Evolutionary conservation across 2,113 vertebrate genomes (phyloP).

Genomic region (Silurus asotus): DNA sequence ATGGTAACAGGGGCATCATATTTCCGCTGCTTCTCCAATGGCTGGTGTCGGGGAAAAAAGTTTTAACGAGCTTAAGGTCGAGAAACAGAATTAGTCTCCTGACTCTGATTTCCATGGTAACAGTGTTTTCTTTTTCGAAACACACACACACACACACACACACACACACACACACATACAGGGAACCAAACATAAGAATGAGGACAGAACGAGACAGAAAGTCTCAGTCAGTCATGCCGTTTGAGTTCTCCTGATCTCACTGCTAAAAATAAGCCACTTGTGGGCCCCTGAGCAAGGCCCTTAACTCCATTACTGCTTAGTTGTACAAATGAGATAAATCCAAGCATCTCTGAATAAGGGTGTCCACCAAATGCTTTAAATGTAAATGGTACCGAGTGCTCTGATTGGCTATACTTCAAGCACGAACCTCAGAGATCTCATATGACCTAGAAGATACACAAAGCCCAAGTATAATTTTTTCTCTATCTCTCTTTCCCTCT

Average conservation of each 20-base stretch:
- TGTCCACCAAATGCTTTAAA: no score
- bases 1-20: conserved; percentile 2
- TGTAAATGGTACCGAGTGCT: not conserved
- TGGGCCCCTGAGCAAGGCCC: no score
- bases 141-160: conserved; percentile 5
- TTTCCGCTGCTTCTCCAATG: not conserved
- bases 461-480: not conserved
- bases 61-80: conserved; percentile 27
- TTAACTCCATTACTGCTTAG: no score
- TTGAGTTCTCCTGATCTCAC: not conserved
- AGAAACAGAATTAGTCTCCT: conserved; percentile 21
- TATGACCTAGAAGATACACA: not conserved
- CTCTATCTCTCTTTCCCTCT: no score
- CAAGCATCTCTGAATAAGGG: no score
- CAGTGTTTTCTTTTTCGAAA: not conserved
- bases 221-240: not conserved
- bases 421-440: not conserved
- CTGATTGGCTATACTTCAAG: not conserved
- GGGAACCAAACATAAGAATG: not conserved
- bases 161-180: conserved; percentile 16
- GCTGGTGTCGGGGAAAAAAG: not conserved
- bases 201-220: not conserved
- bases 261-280: no score
- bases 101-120: conserved; percentile 26
- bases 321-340: no score